Base-by-base conservation (phyloP, 2,797 vertebrate genomes). In the Avahi laniger region DNA sequence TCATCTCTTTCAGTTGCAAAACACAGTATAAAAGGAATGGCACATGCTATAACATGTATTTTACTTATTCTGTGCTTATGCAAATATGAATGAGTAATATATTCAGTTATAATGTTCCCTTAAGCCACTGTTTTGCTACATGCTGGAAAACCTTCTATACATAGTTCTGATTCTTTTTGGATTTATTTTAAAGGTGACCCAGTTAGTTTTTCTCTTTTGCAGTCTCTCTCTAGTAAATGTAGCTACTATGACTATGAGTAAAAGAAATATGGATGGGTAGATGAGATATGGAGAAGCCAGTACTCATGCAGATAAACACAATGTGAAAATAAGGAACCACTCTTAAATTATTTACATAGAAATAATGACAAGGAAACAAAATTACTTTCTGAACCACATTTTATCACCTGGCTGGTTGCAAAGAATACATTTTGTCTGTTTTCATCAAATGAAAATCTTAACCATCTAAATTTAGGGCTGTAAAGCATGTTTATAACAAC, bases 351-450 rank as follows among this genome's bases (percentile, higher is more conserved):
- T 46, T 80, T 43, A 33, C 43, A 70, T 54, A 65, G 50, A 95
- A 92, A 92, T 89, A 93, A 87, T 88, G 43, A 33, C 33, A 92
- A 83, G 41, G 46, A 96, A 91, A 67, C 14, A 95, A 89, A 95
- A 70, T 82, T 97, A 78, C 70, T 93, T 91, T 17, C 69, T 14
- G 70, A 83, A 89, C 15, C 26, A 76, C 20, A 78, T 76, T 95
- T 93, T 87, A 72, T 91, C 65, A 80, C 33, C n/a, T 93, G 38
- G 81, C 12, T 65, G 30, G 50, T 67, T 93, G 76, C 54, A 96
- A 94, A 79, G 61, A 89, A 8, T 17, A 85, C 14, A 33, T 59
- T 94, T 93, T 91, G 43, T 15, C 28, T 91, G 4, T 89, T 96
- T 95, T 59, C 46, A 57, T 86, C 24, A 95, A 83, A 75, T 72